A percentile compares a stretch with the other conserved stretches of the same genome.
Conservation (phyloP, 2,888 invertebrate genomes). For the Hypena proboscidalis region DNA sequence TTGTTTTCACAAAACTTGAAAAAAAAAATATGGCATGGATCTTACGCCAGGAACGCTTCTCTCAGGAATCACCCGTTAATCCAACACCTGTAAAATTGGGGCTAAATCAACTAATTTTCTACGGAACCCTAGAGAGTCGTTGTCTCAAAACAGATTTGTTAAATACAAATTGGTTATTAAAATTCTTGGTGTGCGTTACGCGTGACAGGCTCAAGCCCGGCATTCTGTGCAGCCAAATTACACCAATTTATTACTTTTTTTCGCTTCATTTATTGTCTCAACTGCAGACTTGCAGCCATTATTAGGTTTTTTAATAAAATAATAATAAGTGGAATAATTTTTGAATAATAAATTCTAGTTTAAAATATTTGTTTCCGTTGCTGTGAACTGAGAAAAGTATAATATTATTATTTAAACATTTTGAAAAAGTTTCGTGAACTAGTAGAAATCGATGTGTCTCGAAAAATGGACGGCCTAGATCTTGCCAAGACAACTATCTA, state of each 20-base stretch:
- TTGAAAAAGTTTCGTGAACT: too few relatives aligned
- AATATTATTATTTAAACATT: too few relatives aligned
- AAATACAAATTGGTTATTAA: slow-evolving; percentile 84
- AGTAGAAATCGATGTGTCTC: neutral
- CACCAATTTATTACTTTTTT: slow-evolving; percentile 44
- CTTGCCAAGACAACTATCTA: too few relatives aligned
- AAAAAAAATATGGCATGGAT: too few relatives aligned
- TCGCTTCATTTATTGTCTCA: slow-evolving; percentile 39
- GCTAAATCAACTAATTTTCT: too few relatives aligned
- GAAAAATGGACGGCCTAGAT: too few relatives aligned
- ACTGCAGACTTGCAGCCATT: slow-evolving; percentile 21
- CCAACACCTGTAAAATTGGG: too few relatives aligned
- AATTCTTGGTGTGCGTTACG: slow-evolving; percentile 67
- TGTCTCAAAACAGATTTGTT: slow-evolving; percentile 67
- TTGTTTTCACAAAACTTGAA: too few relatives aligned
- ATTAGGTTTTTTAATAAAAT: slow-evolving; percentile 16
- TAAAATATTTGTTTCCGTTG: too few relatives aligned
- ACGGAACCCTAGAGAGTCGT: slow-evolving; percentile 44
- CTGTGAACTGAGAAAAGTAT: too few relatives aligned
- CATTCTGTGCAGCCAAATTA: slow-evolving; percentile 34
- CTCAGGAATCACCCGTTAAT: too few relatives aligned
- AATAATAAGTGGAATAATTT: neutral
- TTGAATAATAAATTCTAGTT: neutral
- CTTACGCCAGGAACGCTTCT: too few relatives aligned
- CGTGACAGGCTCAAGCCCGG: slow-evolving; percentile 51